phyloP scores from a whole-genome alignment of 1,140 invertebrate genomes.

The Eupristina koningsbergeri region DNA sequence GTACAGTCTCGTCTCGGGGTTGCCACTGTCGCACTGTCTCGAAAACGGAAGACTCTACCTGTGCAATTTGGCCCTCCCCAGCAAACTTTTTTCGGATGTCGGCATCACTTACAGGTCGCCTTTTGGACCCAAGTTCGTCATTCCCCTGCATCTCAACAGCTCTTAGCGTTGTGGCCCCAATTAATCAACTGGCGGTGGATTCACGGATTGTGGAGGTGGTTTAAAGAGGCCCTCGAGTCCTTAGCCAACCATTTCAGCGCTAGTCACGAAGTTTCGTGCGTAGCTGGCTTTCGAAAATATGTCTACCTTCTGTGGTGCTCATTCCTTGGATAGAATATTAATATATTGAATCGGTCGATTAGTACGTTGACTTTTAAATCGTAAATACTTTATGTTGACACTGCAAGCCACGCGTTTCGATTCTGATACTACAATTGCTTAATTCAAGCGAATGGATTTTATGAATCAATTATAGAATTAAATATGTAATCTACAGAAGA shows the following conservation, averaged over 20 bases:
- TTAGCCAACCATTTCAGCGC: no score
- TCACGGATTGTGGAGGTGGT: background rate
- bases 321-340: no score
- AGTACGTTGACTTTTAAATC: background rate
- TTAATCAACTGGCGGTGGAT: background rate
- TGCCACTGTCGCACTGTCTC: constrained; percentile 82
- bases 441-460: background rate
- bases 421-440: background rate
- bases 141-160: constrained; percentile 83
- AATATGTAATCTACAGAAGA: background rate
- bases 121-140: constrained; percentile 90
- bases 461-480: background rate
- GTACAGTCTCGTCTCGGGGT: constrained; percentile 82
- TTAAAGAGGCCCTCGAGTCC: background rate
- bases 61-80: constrained; percentile 88
- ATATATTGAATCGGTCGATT: background rate
- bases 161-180: constrained; percentile 61
- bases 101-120: constrained; percentile 89
- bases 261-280: background rate
- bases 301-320: background rate
- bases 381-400: background rate
- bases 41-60: constrained; percentile 88
- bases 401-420: background rate
- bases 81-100: constrained; percentile 82
- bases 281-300: background rate